Percentiles rank a stretch among this genome's conserved stretches.
These are phyloP conservation scores for Drosophila demipolita DNA, from an alignment of 2,888 invertebrate genomes.

Conservation along the genomic window DNA sequence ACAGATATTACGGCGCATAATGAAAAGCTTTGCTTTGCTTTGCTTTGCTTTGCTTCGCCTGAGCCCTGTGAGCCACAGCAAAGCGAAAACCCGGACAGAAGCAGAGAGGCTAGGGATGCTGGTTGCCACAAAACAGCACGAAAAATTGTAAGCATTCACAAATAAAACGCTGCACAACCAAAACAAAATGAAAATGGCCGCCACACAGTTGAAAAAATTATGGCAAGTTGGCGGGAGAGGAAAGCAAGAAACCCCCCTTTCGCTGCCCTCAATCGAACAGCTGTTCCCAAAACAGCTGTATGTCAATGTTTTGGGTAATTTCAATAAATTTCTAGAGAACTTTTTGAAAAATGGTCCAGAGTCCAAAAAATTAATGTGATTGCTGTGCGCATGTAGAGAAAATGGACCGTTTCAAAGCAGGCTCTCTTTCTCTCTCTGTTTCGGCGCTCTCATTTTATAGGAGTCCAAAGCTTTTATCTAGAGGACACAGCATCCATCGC, in stretches of 20 bases:
- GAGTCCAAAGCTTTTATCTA: slow-evolving; percentile 65
- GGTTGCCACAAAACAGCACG: slow-evolving; percentile 29
- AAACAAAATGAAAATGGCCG: slow-evolving; percentile 48
- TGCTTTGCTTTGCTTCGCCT: background rate
- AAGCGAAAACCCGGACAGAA: slow-evolving; percentile 7
- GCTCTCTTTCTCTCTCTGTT: background rate
- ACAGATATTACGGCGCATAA: slow-evolving; percentile 68
- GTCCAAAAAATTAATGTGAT: slow-evolving; percentile 58
- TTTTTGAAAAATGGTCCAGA: slow-evolving; percentile 39
- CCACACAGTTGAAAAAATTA: slow-evolving; percentile 51
- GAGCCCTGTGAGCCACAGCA: slow-evolving; percentile 17
- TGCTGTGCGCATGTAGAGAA: slow-evolving; percentile 66
- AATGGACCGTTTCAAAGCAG: background rate
- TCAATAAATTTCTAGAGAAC: slow-evolving; percentile 22
- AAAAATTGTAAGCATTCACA: slow-evolving; percentile 29
- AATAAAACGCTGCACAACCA: slow-evolving; percentile 6
- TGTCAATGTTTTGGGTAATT: slow-evolving; percentile 74
- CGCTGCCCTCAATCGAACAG: slow-evolving; percentile 30
- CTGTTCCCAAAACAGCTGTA: slow-evolving; percentile 66
- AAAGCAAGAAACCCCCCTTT: background rate
- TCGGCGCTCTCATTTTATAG: slow-evolving; percentile 52
- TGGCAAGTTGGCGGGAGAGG: slow-evolving; percentile 43
- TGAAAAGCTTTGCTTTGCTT: slow-evolving; percentile 52
- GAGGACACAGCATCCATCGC: slow-evolving; percentile 41
- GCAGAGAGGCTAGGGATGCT: slow-evolving; percentile 26